phyloP scores from a whole-genome alignment of 2,888 invertebrate species.

The Callimorpha dominula region DNA sequence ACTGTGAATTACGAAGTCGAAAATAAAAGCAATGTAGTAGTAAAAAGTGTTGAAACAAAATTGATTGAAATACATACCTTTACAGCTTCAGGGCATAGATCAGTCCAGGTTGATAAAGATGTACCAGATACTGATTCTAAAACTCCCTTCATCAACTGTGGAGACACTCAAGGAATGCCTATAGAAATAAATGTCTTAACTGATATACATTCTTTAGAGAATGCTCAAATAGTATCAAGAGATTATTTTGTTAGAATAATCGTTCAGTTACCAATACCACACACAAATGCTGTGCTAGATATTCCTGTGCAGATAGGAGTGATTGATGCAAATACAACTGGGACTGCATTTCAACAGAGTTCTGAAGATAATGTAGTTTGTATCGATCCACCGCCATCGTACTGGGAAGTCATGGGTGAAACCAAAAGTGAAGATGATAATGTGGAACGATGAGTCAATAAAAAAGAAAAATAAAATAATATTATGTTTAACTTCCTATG shows the following conservation, averaged over 20 bases:
- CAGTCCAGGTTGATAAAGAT: slow-evolving; percentile 28
- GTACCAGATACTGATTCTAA: slow-evolving; percentile 48
- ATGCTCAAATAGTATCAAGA: slow-evolving; percentile 52
- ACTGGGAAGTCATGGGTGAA: slow-evolving; percentile 57
- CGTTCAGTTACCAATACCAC: slow-evolving; percentile 55
- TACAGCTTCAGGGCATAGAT: slow-evolving; percentile 28
- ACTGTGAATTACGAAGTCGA: slow-evolving; percentile 55
- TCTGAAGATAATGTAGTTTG: background rate
- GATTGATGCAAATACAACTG: slow-evolving; percentile 3
- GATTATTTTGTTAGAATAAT: slow-evolving; percentile 51
- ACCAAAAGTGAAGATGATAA: slow-evolving; percentile 26
- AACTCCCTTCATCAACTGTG: slow-evolving; percentile 43
- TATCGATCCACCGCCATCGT: slow-evolving; percentile 49
- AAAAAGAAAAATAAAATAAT: background rate
- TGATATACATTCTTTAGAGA: slow-evolving; percentile 46
- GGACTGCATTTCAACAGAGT: background rate
- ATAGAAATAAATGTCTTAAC: slow-evolving; percentile 25
- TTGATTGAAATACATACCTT: slow-evolving; percentile 52
- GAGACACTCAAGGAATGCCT: slow-evolving; percentile 46
- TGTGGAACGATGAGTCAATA: slow-evolving; percentile 13
- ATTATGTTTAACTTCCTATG: background rate
- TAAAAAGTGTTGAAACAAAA: slow-evolving; percentile 54
- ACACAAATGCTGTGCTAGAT: slow-evolving; percentile 48
- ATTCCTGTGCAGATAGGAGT: slow-evolving; percentile 59
- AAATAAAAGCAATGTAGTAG: slow-evolving; percentile 51